Conservation (phyloP, 64 coral and sea anemone genomes). For the Hydrozoanthus tunicans region DNA sequence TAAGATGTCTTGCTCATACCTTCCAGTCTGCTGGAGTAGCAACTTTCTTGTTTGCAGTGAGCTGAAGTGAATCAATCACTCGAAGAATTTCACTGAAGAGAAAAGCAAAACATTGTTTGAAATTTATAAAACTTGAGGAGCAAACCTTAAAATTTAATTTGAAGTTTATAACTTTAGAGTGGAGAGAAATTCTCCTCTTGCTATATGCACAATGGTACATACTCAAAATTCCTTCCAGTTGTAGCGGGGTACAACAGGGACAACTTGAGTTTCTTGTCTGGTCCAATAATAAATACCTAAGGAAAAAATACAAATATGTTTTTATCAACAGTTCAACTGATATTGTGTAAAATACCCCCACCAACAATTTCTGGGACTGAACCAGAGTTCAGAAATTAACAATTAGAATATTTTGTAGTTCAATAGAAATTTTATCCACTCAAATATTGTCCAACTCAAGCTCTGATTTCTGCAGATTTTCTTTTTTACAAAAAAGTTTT, state of each 20-base stretch:
- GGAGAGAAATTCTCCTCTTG: not conserved
- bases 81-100: slow-evolving; percentile 91
- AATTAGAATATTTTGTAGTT: not conserved
- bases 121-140: not conserved
- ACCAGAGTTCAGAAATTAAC: not conserved
- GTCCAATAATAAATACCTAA: slow-evolving; percentile 96
- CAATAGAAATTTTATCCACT: not conserved
- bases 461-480: no score
- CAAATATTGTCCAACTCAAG: not conserved
- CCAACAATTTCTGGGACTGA: no score
- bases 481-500: not conserved
- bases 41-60: slow-evolving; percentile 91
- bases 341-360: no score
- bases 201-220: not conserved
- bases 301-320: not conserved
- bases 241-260: slow-evolving; percentile 97
- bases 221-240: slow-evolving; percentile 98
- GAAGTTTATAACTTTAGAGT: no score
- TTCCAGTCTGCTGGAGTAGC: slow-evolving; percentile 95
- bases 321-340: no score
- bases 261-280: slow-evolving; percentile 95
- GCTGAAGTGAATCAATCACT: slow-evolving; percentile 94
- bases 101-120: not conserved
- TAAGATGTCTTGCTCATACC: slow-evolving; percentile 4
- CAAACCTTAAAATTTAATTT: no score